Evolutionary conservation across 2,888 invertebrate genomes (phyloP).

Genomic region (Lordiphosa andalusiaca): DNA sequence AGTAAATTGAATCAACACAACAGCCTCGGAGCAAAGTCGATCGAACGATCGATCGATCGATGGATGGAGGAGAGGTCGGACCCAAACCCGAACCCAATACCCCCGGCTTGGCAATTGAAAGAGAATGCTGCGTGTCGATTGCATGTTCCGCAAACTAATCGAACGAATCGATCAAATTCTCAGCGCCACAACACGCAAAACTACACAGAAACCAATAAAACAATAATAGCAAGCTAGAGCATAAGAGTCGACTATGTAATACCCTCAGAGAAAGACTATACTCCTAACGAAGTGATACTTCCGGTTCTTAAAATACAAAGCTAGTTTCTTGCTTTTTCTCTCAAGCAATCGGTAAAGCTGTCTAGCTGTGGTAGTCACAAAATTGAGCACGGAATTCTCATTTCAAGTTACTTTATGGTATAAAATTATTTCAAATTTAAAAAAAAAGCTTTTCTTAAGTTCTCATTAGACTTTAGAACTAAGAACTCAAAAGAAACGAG

Average conservation of each 20-base stretch:
- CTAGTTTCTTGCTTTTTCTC: too few relatives aligned
- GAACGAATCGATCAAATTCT: slow-evolving; percentile 75
- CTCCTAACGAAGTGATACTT: too few relatives aligned
- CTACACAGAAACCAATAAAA: slow-evolving; percentile 50
- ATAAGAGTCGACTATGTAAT: not conserved
- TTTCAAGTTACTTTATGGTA: too few relatives aligned
- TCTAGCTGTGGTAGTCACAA: too few relatives aligned
- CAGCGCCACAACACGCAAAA: slow-evolving; percentile 40
- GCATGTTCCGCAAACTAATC: slow-evolving; percentile 72
- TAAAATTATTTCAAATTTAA: too few relatives aligned
- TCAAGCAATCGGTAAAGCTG: too few relatives aligned
- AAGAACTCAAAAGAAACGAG: too few relatives aligned
- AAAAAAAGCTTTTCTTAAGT: too few relatives aligned
- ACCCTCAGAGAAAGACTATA: too few relatives aligned
- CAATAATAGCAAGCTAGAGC: not conserved
- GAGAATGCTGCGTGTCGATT: slow-evolving; percentile 75
- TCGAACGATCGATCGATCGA: slow-evolving; percentile 17
- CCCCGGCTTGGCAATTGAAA: slow-evolving; percentile 53
- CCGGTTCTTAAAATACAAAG: too few relatives aligned
- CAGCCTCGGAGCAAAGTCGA: slow-evolving; percentile 14
- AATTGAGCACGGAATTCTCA: too few relatives aligned
- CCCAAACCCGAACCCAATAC: slow-evolving; percentile 8
- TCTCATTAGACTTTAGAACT: too few relatives aligned
- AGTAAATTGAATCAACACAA: slow-evolving; percentile 63
- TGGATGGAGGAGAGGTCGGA: not conserved